A percentile compares a stretch with the other conserved stretches of the same genome.
Conservation (phyloP, 2,113 vertebrate species). For the Lipotes vexillifer region DNA sequence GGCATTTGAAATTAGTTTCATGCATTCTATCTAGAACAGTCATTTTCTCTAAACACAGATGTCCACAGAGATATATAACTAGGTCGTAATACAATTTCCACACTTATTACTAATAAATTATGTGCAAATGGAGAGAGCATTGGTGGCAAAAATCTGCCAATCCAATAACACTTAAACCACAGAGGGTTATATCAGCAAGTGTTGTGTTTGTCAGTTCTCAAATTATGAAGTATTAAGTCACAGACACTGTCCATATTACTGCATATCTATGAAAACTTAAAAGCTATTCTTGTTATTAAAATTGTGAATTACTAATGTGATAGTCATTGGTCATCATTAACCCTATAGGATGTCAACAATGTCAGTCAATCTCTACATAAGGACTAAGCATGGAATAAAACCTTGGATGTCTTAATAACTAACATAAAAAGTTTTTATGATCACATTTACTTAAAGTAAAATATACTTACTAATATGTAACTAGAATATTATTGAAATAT, state of each 20-base stretch:
- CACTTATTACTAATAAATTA: constrained; percentile 79
- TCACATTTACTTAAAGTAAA: constrained; percentile 43
- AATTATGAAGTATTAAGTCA: constrained; percentile 52
- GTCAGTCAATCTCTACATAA: constrained; percentile 47
- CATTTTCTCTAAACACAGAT: constrained; percentile 72
- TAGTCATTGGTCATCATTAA: constrained; percentile 51
- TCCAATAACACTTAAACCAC: constrained; percentile 42
- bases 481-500: constrained; percentile 49
- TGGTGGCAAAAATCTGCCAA: constrained; percentile 71
- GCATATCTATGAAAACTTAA: constrained; percentile 40
- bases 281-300: constrained; percentile 39
- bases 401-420: background rate
- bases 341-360: constrained; percentile 28
- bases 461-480: constrained; percentile 16
- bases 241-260: background rate
- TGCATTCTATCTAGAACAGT: constrained; percentile 58
- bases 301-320: constrained; percentile 54
- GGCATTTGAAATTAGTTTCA: constrained; percentile 73
- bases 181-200: background rate
- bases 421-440: constrained; percentile 45
- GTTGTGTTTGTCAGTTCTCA: constrained; percentile 16
- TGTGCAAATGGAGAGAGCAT: constrained; percentile 71
- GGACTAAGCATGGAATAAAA: constrained; percentile 31
- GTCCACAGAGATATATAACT: constrained; percentile 74
- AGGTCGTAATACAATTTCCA: constrained; percentile 75